phyloP scores from a whole-genome alignment of 2,888 invertebrate genomes.

The Prostheceraeus crozeri region DNA sequence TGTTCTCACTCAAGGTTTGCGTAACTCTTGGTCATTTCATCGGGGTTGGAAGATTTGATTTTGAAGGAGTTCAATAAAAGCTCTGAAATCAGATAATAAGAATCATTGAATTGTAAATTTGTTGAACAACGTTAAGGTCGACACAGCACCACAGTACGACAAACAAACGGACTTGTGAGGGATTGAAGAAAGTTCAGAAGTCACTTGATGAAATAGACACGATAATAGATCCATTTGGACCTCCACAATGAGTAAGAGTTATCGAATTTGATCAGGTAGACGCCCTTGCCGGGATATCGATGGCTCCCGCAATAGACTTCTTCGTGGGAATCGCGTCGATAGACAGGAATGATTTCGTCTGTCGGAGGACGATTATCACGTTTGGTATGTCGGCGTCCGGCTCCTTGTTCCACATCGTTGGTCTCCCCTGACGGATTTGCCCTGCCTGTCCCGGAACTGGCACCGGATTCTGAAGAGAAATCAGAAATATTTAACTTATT shows the following conservation, averaged over 20 bases:
- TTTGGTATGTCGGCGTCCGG: constrained; percentile 16
- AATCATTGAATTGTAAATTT: too few species aligned
- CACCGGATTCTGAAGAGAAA: constrained; percentile 47
- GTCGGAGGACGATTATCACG: constrained; percentile 61
- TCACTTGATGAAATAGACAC: constrained; percentile 80
- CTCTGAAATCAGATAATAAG: too few species aligned
- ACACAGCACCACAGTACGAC: too few species aligned
- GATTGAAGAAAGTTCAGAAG: too few species aligned
- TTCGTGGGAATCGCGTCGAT: constrained; percentile 86
- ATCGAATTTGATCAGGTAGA: constrained; percentile 95
- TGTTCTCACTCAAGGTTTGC: too few species aligned
- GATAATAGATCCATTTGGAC: constrained; percentile 94
- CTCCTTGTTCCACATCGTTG: constrained; percentile 34
- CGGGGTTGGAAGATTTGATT: too few species aligned
- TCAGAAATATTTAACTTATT: too few species aligned
- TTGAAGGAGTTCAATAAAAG: too few species aligned
- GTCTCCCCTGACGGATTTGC: constrained; percentile 42
- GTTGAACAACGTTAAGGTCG: too few species aligned
- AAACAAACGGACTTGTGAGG: too few species aligned
- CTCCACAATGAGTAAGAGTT: constrained; percentile 98
- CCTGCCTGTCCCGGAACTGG: constrained; percentile 64
- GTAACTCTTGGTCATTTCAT: too few species aligned
- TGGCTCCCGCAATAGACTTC: constrained; percentile 97
- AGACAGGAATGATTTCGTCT: constrained; percentile 84
- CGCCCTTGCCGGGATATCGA: constrained; percentile 88